Evolutionary conservation across 2,113 vertebrate species (phyloP).

Genomic region (Orycteropus afer): DNA sequence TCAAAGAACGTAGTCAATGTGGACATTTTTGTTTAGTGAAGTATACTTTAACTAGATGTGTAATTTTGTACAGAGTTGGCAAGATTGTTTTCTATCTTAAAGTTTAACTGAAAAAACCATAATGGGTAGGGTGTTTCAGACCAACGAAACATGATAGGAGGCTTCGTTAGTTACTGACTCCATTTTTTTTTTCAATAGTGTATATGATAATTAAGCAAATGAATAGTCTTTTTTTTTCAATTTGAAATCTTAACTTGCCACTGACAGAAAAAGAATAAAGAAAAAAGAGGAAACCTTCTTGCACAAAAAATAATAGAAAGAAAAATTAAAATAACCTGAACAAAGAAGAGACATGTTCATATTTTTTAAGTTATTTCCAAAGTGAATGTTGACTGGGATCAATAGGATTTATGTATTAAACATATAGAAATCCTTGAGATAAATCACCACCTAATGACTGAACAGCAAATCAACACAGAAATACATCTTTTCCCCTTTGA

Average conservation of each 20-base stretch:
- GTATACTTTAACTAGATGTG: background rate
- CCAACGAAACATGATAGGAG: background rate
- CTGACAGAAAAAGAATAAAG: background rate
- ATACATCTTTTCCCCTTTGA: background rate
- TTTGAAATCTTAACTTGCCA: background rate
- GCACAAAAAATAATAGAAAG: background rate
- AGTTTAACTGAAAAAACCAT: background rate
- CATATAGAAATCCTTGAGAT: background rate
- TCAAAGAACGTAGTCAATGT: too few species aligned
- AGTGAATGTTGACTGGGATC: background rate
- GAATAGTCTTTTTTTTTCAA: background rate
- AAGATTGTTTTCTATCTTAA: background rate
- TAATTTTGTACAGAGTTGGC: background rate
- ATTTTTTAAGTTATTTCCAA: background rate
- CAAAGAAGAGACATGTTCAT: background rate
- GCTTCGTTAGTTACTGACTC: background rate
- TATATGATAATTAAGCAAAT: background rate
- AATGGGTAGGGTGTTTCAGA: background rate
- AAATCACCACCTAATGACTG: background rate
- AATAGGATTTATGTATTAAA: background rate
- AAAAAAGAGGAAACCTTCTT: background rate
- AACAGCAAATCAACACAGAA: background rate
- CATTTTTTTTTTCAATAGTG: background rate
- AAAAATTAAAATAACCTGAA: background rate
- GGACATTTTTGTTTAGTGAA: conserved; percentile 10